phyloP scores from a whole-genome alignment of 1,140 invertebrate genomes.

The Polyergus mexicanus region DNA sequence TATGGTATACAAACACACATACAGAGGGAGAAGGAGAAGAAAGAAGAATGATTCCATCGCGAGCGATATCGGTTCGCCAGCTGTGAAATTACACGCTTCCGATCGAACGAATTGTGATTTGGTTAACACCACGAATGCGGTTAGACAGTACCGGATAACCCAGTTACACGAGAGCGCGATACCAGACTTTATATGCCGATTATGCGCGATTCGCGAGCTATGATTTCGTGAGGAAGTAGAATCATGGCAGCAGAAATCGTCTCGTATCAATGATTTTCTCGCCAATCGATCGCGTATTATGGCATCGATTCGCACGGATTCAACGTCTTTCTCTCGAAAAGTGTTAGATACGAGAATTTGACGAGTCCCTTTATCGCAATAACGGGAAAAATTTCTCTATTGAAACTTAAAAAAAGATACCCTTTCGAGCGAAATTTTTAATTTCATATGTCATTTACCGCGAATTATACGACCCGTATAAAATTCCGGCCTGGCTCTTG shows the following conservation, averaged over 20 bases:
- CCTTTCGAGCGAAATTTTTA: neutral
- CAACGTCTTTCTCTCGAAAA: conserved; percentile 32
- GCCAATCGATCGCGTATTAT: conserved; percentile 24
- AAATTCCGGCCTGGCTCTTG: neutral
- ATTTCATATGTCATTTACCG: neutral
- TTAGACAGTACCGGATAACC: conserved; percentile 52
- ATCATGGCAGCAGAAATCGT: conserved; percentile 15
- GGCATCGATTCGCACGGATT: conserved; percentile 40
- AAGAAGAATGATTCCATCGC: neutral
- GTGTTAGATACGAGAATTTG: neutral
- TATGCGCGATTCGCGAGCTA: conserved; percentile 40
- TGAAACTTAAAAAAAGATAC: neutral
- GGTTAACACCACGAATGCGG: conserved; percentile 47
- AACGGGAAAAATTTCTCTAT: neutral
- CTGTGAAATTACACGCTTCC: conserved; percentile 46
- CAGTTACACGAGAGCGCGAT: conserved; percentile 37
- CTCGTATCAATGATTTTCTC: conserved; percentile 28
- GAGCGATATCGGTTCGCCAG: conserved; percentile 13
- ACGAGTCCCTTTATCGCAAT: too few species aligned
- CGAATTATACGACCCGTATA: neutral
- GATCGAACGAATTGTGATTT: conserved; percentile 54
- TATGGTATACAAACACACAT: too few species aligned
- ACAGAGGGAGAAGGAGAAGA: neutral
- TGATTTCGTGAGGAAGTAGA: conserved; percentile 38
- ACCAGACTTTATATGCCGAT: conserved; percentile 44